Percentiles rank a stretch among this genome's conserved stretches.
These are phyloP conservation scores for Plagodis dolabraria DNA, from an alignment of 2,888 invertebrate genomes.

Conservation along the genomic window DNA sequence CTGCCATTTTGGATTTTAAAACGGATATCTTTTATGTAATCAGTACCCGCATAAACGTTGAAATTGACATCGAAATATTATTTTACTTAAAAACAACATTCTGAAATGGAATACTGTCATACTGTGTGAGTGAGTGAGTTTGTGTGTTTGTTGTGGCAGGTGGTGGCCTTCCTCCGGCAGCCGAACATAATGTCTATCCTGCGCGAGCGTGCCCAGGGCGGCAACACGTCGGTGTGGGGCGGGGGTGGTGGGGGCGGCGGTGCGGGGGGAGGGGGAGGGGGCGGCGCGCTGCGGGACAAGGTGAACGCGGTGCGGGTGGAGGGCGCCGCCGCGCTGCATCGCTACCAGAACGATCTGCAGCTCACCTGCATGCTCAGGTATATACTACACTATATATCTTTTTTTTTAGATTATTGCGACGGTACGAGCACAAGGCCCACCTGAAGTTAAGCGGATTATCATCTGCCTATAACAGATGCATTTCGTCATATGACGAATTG, in stretches of 20 bases:
- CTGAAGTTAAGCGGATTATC: no score
- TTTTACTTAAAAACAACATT: no score
- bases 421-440: no score
- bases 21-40: no score
- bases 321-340: constrained; percentile 92
- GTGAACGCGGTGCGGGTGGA: constrained; percentile 95
- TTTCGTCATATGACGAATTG: no score
- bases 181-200: constrained; percentile 97
- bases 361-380: constrained; percentile 96
- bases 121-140: no score
- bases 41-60: no score
- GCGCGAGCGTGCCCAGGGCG: constrained; percentile 90
- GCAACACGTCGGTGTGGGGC: constrained; percentile 80
- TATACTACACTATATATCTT: constrained; percentile 46
- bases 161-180: constrained; percentile 97
- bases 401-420: no score
- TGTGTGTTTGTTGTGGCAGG: constrained; percentile 68
- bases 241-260: constrained; percentile 78
- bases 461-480: no score
- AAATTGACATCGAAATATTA: no score
- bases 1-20: no score
- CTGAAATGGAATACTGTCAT: no score
- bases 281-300: constrained; percentile 90
- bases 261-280: constrained; percentile 80
- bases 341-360: constrained; percentile 96